Evolutionary conservation across 2,888 invertebrate species (phyloP).

Genomic region (Folsomia manolachei): DNA sequence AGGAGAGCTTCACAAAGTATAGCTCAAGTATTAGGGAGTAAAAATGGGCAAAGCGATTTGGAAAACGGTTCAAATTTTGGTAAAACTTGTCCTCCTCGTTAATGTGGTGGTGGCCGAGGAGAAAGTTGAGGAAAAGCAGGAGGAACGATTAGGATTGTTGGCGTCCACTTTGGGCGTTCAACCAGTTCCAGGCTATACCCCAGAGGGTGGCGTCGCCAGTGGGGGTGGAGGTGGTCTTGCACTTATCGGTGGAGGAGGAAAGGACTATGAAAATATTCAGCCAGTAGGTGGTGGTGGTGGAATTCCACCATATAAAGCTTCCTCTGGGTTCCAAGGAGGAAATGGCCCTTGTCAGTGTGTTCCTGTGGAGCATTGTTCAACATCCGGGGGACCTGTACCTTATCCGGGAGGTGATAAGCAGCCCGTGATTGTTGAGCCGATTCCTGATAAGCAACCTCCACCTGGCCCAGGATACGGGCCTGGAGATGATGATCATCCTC

Average conservation of each 20-base stretch:
- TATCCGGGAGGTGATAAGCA: conserved; percentile 11
- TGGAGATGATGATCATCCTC: conserved; percentile 27
- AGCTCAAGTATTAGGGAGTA: too few species aligned
- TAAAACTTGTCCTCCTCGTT: background rate
- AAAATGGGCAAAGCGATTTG: background rate
- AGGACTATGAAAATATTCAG: conserved; percentile 23
- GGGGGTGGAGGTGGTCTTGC: background rate
- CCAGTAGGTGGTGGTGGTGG: conserved; percentile 27
- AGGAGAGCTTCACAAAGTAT: too few species aligned
- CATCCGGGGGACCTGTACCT: conserved; percentile 16
- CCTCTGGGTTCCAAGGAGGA: conserved; percentile 9
- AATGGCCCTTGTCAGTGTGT: conserved; percentile 27
- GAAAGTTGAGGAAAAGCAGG: background rate
- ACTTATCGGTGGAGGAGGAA: conserved; percentile 20
- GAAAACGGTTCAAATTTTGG: background rate
- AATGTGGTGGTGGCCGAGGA: background rate
- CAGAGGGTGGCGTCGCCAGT: background rate
- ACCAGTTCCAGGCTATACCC: conserved; percentile 2
- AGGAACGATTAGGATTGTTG: conserved; percentile 38
- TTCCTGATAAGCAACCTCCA: conserved; percentile 17
- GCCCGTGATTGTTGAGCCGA: conserved; percentile 13
- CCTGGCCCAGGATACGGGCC: conserved; percentile 32
- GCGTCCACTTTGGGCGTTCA: conserved; percentile 35
- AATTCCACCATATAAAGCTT: background rate
- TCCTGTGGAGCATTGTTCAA: conserved; percentile 24